Conservation (phyloP, 2,888 invertebrate genomes). For the Drosophila neotestacea region DNA sequence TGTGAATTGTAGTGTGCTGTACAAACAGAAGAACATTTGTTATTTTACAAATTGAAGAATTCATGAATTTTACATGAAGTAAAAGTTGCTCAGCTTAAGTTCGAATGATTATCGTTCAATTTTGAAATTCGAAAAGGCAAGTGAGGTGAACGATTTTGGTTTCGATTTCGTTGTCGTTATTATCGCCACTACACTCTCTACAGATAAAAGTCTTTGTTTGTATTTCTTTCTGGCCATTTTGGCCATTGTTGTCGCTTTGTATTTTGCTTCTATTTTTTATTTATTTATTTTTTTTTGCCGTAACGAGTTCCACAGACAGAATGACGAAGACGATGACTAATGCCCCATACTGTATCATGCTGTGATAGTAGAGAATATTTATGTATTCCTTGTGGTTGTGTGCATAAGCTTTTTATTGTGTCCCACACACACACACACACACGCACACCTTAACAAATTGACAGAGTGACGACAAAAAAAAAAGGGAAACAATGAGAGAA, state of each 20-base stretch:
- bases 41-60: too few relatives aligned
- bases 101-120: too few relatives aligned
- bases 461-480: too few relatives aligned
- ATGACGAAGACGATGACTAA: constrained; percentile 46
- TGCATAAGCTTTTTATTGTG: too few relatives aligned
- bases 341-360: constrained; percentile 16
- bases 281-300: constrained; percentile 11
- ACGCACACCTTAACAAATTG: too few relatives aligned
- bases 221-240: not conserved
- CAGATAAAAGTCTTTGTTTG: constrained; percentile 18
- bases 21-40: too few relatives aligned
- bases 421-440: too few relatives aligned
- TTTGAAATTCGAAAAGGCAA: not conserved
- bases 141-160: constrained; percentile 7
- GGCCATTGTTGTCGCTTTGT: not conserved
- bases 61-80: too few relatives aligned
- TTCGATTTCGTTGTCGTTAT: constrained; percentile 18
- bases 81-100: too few relatives aligned
- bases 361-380: constrained; percentile 32
- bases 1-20: too few relatives aligned
- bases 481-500: too few relatives aligned
- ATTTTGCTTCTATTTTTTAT: not conserved
- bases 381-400: too few relatives aligned
- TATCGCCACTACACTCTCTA: not conserved
- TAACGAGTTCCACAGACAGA: constrained; percentile 1